A percentile compares a stretch with the other conserved stretches of the same genome.
phyloP scores from a whole-genome alignment of 2,113 vertebrate species.

The Amblyopsis rosae region DNA sequence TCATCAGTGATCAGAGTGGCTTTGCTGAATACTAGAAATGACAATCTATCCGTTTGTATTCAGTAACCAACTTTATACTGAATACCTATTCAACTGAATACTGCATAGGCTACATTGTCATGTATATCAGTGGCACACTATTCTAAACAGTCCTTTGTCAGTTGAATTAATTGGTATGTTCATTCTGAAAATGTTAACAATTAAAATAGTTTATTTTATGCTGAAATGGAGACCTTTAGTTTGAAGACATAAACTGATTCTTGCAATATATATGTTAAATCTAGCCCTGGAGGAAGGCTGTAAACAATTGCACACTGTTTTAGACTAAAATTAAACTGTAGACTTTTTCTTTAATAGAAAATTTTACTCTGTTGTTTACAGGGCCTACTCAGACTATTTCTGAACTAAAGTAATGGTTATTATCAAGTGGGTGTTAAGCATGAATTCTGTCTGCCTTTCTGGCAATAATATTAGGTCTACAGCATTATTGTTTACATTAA shows the following conservation, averaged over 20 bases:
- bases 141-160: conserved; percentile 16
- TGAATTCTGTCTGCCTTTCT: neutral
- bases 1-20: conserved; percentile 6
- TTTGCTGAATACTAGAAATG: conserved; percentile 24
- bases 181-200: neutral
- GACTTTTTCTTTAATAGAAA: neutral
- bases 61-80: conserved; percentile 22
- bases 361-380: too few species aligned
- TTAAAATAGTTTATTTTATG: neutral
- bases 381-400: too few species aligned
- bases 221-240: neutral
- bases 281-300: too few species aligned
- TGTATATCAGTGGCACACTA: conserved; percentile 5
- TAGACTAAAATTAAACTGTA: conserved; percentile 27
- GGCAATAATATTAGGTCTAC: neutral
- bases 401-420: too few species aligned
- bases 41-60: conserved; percentile 29
- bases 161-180: conserved; percentile 28
- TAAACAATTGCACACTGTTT: conserved; percentile 8
- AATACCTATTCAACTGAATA: neutral
- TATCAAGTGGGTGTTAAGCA: conserved; percentile 8
- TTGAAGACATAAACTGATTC: conserved; percentile 20
- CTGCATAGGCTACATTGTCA: neutral
- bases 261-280: conserved; percentile 19
- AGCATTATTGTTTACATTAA: neutral